phyloP scores from a whole-genome alignment of 2,113 vertebrate species.

The Xyrauchen texanus region DNA sequence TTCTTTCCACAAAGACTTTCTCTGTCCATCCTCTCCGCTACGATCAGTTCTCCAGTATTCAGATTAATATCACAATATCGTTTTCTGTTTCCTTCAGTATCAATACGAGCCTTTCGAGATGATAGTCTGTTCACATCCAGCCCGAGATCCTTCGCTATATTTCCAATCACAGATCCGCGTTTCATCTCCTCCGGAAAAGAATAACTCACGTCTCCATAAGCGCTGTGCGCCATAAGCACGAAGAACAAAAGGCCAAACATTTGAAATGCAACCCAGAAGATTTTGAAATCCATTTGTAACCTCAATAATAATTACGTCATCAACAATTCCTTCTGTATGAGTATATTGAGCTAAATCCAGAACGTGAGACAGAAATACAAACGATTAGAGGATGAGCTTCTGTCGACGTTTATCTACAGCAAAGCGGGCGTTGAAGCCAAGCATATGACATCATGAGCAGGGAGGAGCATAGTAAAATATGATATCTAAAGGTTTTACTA shows the following conservation, averaged over 20 bases:
- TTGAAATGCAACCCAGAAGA: slow-evolving; percentile 35
- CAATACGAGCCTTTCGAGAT: slow-evolving; percentile 33
- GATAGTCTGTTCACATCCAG: not conserved
- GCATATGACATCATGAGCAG: no score
- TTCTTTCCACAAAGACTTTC: slow-evolving; percentile 67
- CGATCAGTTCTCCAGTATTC: slow-evolving; percentile 64
- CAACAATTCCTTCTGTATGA: no score
- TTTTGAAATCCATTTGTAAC: slow-evolving; percentile 39
- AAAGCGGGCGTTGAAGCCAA: no score
- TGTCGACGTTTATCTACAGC: not conserved
- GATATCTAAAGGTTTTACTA: not conserved
- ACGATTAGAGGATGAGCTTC: no score
- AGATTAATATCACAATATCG: slow-evolving; percentile 57
- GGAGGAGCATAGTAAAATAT: no score
- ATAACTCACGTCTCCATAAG: slow-evolving; percentile 62
- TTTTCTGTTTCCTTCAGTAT: slow-evolving; percentile 30
- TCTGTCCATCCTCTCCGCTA: slow-evolving; percentile 70
- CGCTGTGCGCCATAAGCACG: slow-evolving; percentile 9
- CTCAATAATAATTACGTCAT: no score
- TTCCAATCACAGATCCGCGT: not conserved
- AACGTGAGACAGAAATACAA: no score
- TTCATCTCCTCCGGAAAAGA: slow-evolving; percentile 57
- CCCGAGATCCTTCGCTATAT: not conserved
- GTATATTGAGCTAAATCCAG: no score
- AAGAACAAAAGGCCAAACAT: not conserved